Conservation (phyloP, 2,888 invertebrate species). For the Eurytoma californica region DNA sequence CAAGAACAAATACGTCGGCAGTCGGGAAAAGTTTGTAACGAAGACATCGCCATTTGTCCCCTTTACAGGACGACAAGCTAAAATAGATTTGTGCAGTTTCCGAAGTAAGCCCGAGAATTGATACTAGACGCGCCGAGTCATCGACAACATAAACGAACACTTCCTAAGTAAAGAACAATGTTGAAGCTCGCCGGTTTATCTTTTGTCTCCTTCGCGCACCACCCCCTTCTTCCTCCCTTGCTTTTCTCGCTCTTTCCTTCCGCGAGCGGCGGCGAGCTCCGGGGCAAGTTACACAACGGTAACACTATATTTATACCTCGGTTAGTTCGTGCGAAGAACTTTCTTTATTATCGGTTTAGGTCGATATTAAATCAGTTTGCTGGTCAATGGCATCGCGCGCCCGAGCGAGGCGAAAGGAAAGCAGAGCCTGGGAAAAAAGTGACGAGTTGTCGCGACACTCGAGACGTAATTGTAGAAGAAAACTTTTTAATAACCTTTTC, state of each 20-base stretch:
- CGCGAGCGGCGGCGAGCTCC: background rate
- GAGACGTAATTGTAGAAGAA: background rate
- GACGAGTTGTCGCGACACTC: background rate
- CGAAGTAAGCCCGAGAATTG: slow-evolving; percentile 35
- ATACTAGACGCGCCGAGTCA: slow-evolving; percentile 31
- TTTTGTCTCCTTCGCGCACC: slow-evolving; percentile 21
- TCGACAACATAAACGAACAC: slow-evolving; percentile 37
- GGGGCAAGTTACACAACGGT: slow-evolving; percentile 33
- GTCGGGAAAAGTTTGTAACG: slow-evolving; percentile 9
- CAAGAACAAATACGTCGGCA: background rate
- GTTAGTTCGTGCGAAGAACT: slow-evolving; percentile 40
- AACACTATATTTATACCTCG: slow-evolving; percentile 23
- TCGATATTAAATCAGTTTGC: slow-evolving; percentile 48
- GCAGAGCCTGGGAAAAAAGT: background rate
- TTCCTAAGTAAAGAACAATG: slow-evolving; percentile 50
- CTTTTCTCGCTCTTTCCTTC: background rate
- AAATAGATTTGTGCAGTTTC: slow-evolving; percentile 28
- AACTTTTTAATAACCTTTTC: background rate
- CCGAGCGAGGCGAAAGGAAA: background rate
- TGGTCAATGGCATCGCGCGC: background rate
- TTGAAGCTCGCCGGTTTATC: slow-evolving; percentile 36
- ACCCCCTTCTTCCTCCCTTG: background rate
- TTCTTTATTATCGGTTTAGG: slow-evolving; percentile 43
- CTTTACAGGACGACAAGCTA: slow-evolving; percentile 1
- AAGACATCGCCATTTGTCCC: background rate